Evolutionary conservation across 2,113 vertebrate species (phyloP), one percentile per base, ranked within the genome.

Genomic region (Choloepus hoffmanni): DNA sequence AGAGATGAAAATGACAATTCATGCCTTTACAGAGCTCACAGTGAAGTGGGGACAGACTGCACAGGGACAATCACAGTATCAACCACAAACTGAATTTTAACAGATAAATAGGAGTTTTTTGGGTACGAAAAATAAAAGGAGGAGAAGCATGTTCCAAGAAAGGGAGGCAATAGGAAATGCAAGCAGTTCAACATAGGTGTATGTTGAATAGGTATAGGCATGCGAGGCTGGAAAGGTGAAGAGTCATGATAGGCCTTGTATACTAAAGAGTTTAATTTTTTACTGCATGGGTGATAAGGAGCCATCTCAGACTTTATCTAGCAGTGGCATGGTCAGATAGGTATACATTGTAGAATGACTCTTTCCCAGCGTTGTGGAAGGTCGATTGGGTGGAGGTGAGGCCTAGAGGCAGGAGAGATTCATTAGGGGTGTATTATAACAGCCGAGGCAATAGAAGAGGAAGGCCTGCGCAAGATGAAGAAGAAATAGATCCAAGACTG

Each of bases 61-160:
- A 88, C 5, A 78, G 72, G 14, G 13, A 30, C 26, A 87, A 48
- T 92, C 70, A 84, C 11, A 33, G 13, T 94, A 40, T 79, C 87
- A 96, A 90, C 33, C 62, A 48, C n/a, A 86, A 88, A 55, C 53
- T 85, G 55, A 95, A 85, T 95, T 68, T 93, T 95, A 86, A 76
- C 40, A 85, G 63, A 30, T 11, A 40, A 89, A 50, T 90, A 60
- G 60, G 63, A 93, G 60, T 96, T 92, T 95, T 58, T 70, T 43
- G 40, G 11, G 10, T 62, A 96, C 60, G 65, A 95, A 90, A 72
- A 86, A n/a, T 72, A 88, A 85, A 92, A 43, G 3, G 62, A 67
- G 84, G 10, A 89, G 68, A 91, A 83, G 36, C 16, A 21, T 73
- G 40, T 78, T 81, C 84, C 82, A 79, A 92, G 72, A 90, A 92